Evolutionary conservation across 2,797 vertebrate species (phyloP).

Genomic region (Poeciliopsis presidionis): DNA sequence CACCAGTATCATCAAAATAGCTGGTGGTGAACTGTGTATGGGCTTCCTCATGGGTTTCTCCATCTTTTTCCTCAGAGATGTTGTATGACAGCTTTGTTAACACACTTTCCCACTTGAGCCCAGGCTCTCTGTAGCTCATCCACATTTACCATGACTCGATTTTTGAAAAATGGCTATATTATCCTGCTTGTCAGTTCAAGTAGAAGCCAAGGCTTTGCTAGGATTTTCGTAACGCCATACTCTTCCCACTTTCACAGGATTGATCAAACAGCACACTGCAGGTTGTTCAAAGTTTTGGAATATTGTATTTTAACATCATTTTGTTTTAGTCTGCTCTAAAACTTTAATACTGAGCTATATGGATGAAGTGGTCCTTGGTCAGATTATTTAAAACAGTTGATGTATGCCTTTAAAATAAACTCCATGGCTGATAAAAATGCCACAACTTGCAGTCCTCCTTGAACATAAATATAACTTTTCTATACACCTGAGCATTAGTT

Average conservation of each 20-base stretch:
- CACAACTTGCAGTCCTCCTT: neutral
- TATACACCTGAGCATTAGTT: neutral
- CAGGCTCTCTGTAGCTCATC: neutral
- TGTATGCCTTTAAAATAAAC: neutral
- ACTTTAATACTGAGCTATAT: neutral
- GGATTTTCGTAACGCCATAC: neutral
- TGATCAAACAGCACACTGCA: neutral
- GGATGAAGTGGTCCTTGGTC: neutral
- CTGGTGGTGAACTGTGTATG: neutral
- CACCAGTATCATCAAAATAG: neutral
- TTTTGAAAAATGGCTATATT: neutral
- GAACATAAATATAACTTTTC: neutral
- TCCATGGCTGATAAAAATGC: neutral
- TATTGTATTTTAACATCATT: neutral
- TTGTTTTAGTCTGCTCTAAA: neutral
- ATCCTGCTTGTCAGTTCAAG: neutral
- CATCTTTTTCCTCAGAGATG: neutral
- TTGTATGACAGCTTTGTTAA: neutral
- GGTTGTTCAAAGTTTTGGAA: neutral
- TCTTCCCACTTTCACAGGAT: neutral
- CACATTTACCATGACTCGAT: neutral
- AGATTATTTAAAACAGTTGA: neutral
- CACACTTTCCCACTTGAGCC: neutral
- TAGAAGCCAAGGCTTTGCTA: neutral
- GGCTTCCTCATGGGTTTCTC: neutral